Base-by-base conservation (phyloP, 2,797 vertebrate species). In the Moxostoma hubbsi region DNA sequence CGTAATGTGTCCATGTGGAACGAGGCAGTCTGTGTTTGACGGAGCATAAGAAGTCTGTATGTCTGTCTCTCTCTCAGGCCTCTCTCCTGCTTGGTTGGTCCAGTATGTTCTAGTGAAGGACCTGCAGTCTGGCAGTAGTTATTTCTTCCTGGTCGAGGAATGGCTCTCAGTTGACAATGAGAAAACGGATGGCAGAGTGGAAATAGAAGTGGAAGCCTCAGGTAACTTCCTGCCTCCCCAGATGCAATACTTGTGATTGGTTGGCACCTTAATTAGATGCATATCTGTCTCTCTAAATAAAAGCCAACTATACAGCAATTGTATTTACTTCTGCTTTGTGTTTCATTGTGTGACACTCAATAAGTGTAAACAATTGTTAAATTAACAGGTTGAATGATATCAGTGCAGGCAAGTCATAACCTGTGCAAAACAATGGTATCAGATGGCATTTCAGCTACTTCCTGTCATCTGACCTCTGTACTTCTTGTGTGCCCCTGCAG, bases 81-180 rank as follows among this genome's bases (percentile, higher is more conserved):
- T 99, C 82, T 97, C 95, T 83, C 98, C 98, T 0, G 95, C 97
- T 0, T 99, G 98, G 98, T 90, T 94, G 92, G 90, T 98, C 15
- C 96, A 99, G 88, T 97, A 99, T 0, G 74, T 99, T 82, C 90
- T 99, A 0, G 93, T 99, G 69, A 90, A 95, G 89, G 98, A 99
- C 88, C 88, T 99, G 83, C 97, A 99, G 92, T 97, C 92, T n/a
- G 93, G 93, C 77, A 95, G 93, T 88, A 96, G 92, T 77, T 96
- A 94, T 87, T 98, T 95, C 93, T 99, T 99, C 86, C 85, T 97
- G 88, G 95, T 96, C 79, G 95, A 99, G 0, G 97, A 98, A 87
- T 99, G 98, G 97, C 92, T 99, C 24, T 97, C 97, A 0, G 97
- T 99, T 51, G 97, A 98, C 82, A 97, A 96, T 0, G 95, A 98